Evolutionary conservation across 2,888 invertebrate species (phyloP), one percentile per base, ranked within the genome.

Genomic region (Yponomeuta malinellus): DNA sequence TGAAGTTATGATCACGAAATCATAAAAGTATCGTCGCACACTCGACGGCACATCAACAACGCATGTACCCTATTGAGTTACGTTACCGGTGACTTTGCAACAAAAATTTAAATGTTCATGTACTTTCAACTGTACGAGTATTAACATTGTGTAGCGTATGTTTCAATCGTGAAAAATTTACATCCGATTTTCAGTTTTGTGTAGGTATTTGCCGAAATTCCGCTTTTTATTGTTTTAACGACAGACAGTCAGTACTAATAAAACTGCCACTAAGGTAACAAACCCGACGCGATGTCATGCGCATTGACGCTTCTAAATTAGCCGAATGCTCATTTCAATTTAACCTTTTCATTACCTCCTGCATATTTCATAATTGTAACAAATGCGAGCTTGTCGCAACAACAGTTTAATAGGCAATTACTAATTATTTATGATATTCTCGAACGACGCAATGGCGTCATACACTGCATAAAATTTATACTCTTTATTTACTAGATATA

Each of bases 301-400:
- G 12, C 33, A 31, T 65, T 65, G 33, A 31, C 33, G 65, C 65
- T 33, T 31, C 65, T 65, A 65, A 65, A 65, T 65, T 65, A 65
- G 29, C 15, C 15, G 6, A 65, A 31, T 65, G 65, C 65, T 65
- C 33, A 29, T 65, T 31, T 65, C 65, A 65, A 65, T 65, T 65
- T 65, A 33, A 65, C 33, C 65, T 59, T 59, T 59, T 59, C 12
- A 59, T 59, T 65, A 33, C 65, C 29, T 33, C 31, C 29, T 12
- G 65, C 65, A 33, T 65, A 31, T 65, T 65, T 65, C 31, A 69
- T 63, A 52, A 48, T 48, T 59, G 52, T 59, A 59, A 59, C 52
- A 59, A 59, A 59, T 59, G 52, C 52, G 52, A 15, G 52, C 52
- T 59, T 59, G 15, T 59, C 15, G 15, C 52, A 59, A 52, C 52